Evolutionary conservation across 2,888 invertebrate species (phyloP), one percentile per base, ranked within the genome.

Genomic region (Lasioglossum lativentre): DNA sequence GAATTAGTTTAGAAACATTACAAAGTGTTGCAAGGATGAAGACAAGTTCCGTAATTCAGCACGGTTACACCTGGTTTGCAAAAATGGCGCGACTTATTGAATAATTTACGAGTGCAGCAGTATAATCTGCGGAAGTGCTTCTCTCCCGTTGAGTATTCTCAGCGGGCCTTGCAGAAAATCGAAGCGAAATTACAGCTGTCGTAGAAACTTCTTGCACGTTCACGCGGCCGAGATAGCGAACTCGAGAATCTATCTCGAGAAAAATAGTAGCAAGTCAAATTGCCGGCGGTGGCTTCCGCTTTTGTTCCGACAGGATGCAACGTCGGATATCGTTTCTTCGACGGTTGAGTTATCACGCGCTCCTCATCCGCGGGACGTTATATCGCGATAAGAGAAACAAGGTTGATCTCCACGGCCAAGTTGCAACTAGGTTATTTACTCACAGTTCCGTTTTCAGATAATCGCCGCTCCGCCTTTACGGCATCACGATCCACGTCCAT

Each of bases 401-500:
- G 83, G 86, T 78, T 86, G 83, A 86, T 86, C 75, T 86, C 80
- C 80, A 86, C 72, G 83, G 84, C 68, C 79, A 86, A 73, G 63
- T 82, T 82, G 86, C 82, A 83, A 83, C 82, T 83, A 52, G 83
- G 78, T 82, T 85, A 86, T 83, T 86, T 80, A 72, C 74, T 68
- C 75, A 63, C 42, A 71, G 82, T 82, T 85, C 79, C 77, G 85
- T 86, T 85, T 86, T 72, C 34, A 78, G 82, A 80, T 86, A 86
- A 86, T 80, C 86, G 75, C 75, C 63, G 78, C 66, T 30, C 63
- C 40, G 42, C 10, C 59, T 82, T 81, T 78, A 79, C 40, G 42
- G 40, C 82, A 82, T 78, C 84, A n/a, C 59, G 68, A 12, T 74
- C 59, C 8, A 59, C 68, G 42, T 59, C 76, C 78, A 85, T 85